Base-by-base conservation (phyloP, 2,113 vertebrate genomes). In the Rhizomys pruinosus region DNA sequence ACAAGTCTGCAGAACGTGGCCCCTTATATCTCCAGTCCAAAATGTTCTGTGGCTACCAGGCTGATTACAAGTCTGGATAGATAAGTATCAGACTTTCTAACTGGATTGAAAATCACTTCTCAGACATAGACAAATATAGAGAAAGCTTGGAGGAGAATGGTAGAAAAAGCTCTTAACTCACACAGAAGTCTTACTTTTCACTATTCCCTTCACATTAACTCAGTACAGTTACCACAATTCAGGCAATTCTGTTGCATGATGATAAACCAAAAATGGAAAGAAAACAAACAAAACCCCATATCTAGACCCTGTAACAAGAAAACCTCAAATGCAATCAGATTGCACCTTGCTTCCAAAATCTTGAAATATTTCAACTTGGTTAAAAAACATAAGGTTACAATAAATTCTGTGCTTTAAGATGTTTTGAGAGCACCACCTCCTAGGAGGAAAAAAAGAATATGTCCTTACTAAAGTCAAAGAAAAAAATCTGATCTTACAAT, bases 351-450 rank as follows among this genome's bases (percentile, higher is more conserved):
- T 91, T 93, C 73, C 90, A 73, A 55, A 92, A 93, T 77, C 39
- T 77, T 74, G 81, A 93, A 94, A 93, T 52, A 73, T 92, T 95
- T 96, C 84, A 94, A 61, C 39, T 84, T 92, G 80, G 82, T 66
- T 96, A 87, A 96, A 84, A 95, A 93, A 92, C 84, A 94, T 63
- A 88, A 95, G 76, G 47, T 61, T 66, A 96, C 64, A 84, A 74
- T 92, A 91, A 95, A 89, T 87, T 94, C 86, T 96, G 95, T 96
- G 92, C 92, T 97, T 96, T 96, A 86, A 95, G 77, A 94, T 52
- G 44, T 94, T 95, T 68, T 39, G 72, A 90, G 88, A 96, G 96
- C 95, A 97, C 95, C 93, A 87, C 93, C 94, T 96, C 44, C 68
- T 96, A 80, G 79, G 66, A 96, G 73, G 55, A 92, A 91, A 90